Evolutionary conservation across 2,888 invertebrate species (phyloP).

Genomic region (Xanthorhoe designata): DNA sequence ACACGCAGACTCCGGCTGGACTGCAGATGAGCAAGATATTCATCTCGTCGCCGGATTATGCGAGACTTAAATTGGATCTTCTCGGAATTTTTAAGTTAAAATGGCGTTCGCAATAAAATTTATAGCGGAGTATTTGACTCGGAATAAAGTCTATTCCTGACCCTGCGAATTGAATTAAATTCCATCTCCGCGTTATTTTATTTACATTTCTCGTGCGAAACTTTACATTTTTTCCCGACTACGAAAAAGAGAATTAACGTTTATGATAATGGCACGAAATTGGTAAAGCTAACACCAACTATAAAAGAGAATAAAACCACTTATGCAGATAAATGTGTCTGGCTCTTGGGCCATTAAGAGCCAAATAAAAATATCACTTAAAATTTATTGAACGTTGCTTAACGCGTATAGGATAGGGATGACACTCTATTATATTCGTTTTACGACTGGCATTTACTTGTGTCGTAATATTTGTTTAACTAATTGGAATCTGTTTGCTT

Average conservation of each 20-base stretch:
- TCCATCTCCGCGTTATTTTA: slow-evolving; percentile 67
- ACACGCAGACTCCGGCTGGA: slow-evolving; percentile 45
- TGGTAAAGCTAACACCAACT: slow-evolving; percentile 47
- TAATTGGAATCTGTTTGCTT: slow-evolving; percentile 59
- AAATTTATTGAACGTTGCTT: slow-evolving; percentile 46
- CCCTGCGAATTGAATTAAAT: slow-evolving; percentile 73
- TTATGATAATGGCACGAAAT: slow-evolving; percentile 46
- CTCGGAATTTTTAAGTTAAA: slow-evolving; percentile 77
- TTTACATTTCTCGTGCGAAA: slow-evolving; percentile 59
- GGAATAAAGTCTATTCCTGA: slow-evolving; percentile 71
- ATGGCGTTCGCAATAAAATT: slow-evolving; percentile 76
- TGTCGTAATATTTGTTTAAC: slow-evolving; percentile 52
- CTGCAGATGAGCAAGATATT: slow-evolving; percentile 62
- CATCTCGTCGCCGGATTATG: slow-evolving; percentile 74
- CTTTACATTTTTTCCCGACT: slow-evolving; percentile 49
- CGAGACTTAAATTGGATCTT: slow-evolving; percentile 78
- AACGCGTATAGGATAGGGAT: slow-evolving; percentile 44
- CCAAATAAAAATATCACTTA: slow-evolving; percentile 49
- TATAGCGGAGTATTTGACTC: slow-evolving; percentile 74
- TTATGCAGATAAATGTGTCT: slow-evolving; percentile 49
- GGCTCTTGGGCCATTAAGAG: slow-evolving; percentile 44
- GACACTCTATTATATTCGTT: slow-evolving; percentile 46
- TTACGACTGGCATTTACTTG: slow-evolving; percentile 46
- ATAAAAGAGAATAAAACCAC: slow-evolving; percentile 47
- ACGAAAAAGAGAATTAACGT: slow-evolving; percentile 52